phyloP scores from a whole-genome alignment of 2,113 vertebrate species.

The Prochilodus magdalenae region DNA sequence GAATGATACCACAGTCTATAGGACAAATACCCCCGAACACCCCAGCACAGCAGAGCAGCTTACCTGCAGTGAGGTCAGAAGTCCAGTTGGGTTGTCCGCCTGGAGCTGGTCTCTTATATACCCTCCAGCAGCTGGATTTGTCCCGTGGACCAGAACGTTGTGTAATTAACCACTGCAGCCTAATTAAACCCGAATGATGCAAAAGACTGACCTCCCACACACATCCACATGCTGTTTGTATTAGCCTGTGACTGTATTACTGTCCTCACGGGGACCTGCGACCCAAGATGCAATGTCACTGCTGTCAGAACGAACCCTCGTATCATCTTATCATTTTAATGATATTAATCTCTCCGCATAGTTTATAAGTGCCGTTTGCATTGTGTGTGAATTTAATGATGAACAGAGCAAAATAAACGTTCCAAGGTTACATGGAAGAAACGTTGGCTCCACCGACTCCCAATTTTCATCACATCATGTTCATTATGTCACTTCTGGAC shows the following conservation, averaged over 20 bases:
- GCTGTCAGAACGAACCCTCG: no score
- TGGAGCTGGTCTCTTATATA: constrained; percentile 51
- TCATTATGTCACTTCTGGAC: no score
- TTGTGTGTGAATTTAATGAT: no score
- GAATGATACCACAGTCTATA: neutral
- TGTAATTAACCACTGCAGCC: constrained; percentile 54
- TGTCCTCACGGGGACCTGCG: neutral
- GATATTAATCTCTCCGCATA: no score
- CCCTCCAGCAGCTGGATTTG: constrained; percentile 52
- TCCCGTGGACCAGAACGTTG: constrained; percentile 34
- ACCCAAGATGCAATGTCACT: no score
- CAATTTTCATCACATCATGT: no score
- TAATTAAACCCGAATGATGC: constrained; percentile 53
- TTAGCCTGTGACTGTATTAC: neutral
- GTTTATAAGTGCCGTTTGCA: no score
- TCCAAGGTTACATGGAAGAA: no score
- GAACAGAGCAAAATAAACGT: no score
- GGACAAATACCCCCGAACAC: neutral
- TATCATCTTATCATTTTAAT: no score
- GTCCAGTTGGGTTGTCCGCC: neutral
- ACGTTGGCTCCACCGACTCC: no score
- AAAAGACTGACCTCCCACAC: constrained; percentile 42
- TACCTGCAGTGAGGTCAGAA: constrained; percentile 34
- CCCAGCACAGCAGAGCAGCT: neutral
- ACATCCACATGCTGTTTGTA: constrained; percentile 3